These are phyloP conservation scores for Pygathrix nemaeus DNA, from an alignment of 2,113 vertebrate species.

Conservation along the genomic window DNA sequence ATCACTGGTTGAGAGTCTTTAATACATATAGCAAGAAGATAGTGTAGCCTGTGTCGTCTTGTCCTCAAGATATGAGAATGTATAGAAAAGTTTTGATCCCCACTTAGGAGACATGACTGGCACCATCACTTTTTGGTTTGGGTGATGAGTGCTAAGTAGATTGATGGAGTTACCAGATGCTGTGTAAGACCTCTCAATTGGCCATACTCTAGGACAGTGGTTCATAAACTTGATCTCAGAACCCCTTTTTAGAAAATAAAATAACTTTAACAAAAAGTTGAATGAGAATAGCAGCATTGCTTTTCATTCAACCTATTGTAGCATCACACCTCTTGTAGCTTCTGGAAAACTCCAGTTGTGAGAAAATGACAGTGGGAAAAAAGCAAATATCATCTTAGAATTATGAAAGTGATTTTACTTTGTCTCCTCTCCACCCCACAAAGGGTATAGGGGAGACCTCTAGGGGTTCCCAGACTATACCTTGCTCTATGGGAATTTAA, in stretches of 20 bases:
- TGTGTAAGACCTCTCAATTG: background rate
- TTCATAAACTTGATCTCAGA: background rate
- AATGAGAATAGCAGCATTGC: background rate
- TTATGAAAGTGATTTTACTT: background rate
- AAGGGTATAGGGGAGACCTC: background rate
- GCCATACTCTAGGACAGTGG: background rate
- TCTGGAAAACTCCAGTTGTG: background rate
- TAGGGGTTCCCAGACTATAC: background rate
- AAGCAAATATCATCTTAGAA: background rate
- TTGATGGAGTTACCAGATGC: background rate
- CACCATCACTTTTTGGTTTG: background rate
- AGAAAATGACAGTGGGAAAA: background rate
- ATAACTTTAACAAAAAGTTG: background rate
- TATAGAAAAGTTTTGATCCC: background rate
- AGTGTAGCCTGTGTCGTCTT: background rate
- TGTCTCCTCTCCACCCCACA: background rate
- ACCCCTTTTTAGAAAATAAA: background rate
- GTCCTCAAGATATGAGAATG: background rate
- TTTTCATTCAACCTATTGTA: background rate
- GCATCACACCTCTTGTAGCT: background rate
- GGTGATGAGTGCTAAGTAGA: background rate
- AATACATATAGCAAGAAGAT: background rate
- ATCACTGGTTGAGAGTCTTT: background rate
- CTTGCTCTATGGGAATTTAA: background rate
- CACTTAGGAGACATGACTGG: background rate